phyloP scores from a whole-genome alignment of 2,113 vertebrate species.

The Forbesichthys agassizii region DNA sequence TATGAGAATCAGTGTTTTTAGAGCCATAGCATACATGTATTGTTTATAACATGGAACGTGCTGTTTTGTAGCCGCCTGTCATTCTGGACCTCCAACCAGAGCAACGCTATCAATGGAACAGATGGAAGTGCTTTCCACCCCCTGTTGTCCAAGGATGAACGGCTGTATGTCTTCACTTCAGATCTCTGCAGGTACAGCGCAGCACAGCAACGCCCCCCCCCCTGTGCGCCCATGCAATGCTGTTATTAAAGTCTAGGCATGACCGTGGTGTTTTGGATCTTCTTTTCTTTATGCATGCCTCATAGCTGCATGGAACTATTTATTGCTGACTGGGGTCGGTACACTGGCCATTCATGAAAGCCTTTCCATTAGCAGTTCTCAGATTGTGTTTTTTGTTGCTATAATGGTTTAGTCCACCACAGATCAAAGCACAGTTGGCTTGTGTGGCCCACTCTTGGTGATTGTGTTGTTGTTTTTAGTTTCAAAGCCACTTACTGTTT shows the following conservation, averaged over 20 bases:
- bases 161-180: conserved; percentile 86
- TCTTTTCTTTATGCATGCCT: too few relatives aligned
- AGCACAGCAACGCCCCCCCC: not conserved
- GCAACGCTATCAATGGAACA: conserved; percentile 94
- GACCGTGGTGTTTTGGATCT: not conserved
- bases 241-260: not conserved
- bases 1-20: too few relatives aligned
- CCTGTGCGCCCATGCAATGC: not conserved
- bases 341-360: too few relatives aligned
- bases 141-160: conserved; percentile 82
- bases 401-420: too few relatives aligned
- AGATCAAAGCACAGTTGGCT: too few relatives aligned
- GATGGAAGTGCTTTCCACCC: conserved; percentile 94
- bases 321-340: too few relatives aligned
- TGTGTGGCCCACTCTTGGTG: too few relatives aligned
- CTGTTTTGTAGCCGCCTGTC: conserved; percentile 67
- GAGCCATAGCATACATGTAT: too few relatives aligned
- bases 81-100: conserved; percentile 84
- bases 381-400: not conserved
- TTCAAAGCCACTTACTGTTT: too few relatives aligned
- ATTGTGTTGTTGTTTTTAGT: too few relatives aligned
- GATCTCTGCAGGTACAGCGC: conserved; percentile 90
- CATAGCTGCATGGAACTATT: too few relatives aligned
- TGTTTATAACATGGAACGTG: not conserved
- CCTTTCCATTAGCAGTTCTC: not conserved